Percentiles rank a stretch among this genome's conserved stretches.
Evolutionary conservation across 2,888 invertebrate species (phyloP).

Genomic region (Papilio protenor): DNA sequence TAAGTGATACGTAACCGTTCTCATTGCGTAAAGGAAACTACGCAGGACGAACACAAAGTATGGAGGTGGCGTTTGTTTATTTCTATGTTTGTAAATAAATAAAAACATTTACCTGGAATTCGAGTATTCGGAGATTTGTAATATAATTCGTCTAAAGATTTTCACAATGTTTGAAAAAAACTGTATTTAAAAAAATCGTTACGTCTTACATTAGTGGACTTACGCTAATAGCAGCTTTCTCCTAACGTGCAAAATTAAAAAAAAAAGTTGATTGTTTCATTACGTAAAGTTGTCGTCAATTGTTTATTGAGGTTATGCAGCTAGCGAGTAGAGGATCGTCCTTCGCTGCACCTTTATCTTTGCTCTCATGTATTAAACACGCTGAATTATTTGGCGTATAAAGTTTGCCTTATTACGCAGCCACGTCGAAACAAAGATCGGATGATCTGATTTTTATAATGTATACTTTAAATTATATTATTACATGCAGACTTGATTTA

Average conservation of each 20-base stretch:
- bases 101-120: neutral
- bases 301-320: conserved; percentile 25
- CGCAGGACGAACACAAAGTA: conserved; percentile 3
- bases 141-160: neutral
- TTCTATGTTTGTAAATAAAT: neutral
- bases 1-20: conserved; percentile 16
- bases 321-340: conserved; percentile 2
- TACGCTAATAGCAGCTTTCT: neutral
- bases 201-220: neutral
- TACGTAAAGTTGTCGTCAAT: conserved; percentile 21
- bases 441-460: conserved; percentile 22
- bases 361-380: conserved; percentile 35
- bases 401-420: neutral
- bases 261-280: neutral
- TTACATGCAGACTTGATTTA: neutral
- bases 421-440: neutral
- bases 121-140: neutral
- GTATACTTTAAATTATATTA: neutral
- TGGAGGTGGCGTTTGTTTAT: conserved; percentile 7
- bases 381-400: conserved; percentile 32
- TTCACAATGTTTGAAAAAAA: neutral
- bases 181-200: neutral
- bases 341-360: conserved; percentile 27
- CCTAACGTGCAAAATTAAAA: neutral
- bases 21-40: conserved; percentile 29